A percentile compares a stretch with the other conserved stretches of the same genome.
Evolutionary conservation across 2,888 invertebrate species (phyloP).

Genomic region (Epirrhoe tristata): DNA sequence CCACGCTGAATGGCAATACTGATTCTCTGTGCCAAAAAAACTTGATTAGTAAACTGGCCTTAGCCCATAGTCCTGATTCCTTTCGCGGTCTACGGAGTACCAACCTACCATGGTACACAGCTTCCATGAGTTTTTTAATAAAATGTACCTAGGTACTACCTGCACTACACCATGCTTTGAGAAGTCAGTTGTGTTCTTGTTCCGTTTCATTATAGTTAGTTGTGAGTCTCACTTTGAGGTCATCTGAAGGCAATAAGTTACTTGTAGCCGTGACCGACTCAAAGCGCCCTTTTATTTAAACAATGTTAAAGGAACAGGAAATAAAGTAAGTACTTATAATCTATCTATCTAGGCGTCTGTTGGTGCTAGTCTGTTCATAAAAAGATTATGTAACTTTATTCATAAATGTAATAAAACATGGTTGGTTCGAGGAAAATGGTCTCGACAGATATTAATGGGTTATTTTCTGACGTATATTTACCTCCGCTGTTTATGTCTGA

Average conservation of each 20-base stretch:
- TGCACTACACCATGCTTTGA: not conserved
- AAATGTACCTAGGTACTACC: too few species aligned
- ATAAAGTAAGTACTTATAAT: not conserved
- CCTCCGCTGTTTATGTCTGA: not conserved
- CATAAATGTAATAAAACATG: constrained; percentile 19
- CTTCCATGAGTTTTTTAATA: too few species aligned
- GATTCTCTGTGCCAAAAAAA: too few species aligned
- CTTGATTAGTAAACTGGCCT: too few species aligned
- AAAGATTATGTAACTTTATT: constrained; percentile 12
- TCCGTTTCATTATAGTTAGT: not conserved
- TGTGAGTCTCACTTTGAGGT: not conserved
- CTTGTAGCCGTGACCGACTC: not conserved
- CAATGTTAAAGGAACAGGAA: not conserved
- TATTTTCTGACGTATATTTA: constrained; percentile 5
- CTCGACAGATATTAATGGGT: constrained; percentile 18
- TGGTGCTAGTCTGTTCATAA: not conserved
- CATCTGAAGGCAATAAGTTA: not conserved
- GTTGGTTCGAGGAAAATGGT: constrained; percentile 17
- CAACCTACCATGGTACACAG: too few species aligned
- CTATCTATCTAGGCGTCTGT: not conserved
- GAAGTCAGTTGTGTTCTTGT: not conserved
- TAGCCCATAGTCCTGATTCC: too few species aligned
- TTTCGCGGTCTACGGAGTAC: too few species aligned
- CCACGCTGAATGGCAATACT: too few species aligned
- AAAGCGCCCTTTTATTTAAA: not conserved